Evolutionary conservation across 2,888 invertebrate genomes (phyloP), one percentile per base, ranked within the genome.

Genomic region (Xanthia icteritia): DNA sequence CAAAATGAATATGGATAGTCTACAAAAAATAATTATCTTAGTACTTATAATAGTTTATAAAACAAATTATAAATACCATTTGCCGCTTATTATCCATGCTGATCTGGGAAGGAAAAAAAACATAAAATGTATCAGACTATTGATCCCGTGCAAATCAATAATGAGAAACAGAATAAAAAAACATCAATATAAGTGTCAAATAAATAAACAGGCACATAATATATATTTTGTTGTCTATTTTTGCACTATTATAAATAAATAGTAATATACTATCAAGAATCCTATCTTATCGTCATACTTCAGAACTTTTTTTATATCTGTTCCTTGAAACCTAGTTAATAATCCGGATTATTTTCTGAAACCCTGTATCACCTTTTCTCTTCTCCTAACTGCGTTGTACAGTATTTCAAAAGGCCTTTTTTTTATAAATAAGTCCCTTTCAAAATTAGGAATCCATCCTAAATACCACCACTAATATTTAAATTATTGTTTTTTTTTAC

Each of bases 61-160:
- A 88, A 88, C 88, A 87, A 88, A 88, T 88, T 88, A 88, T 88
- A 88, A 88, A 88, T 88, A 88, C 88, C 88, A 88, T 88, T 88
- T 85, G 89, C 88, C 88, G 88, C 88, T 88, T 88, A 88, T 84
- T 88, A 88, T 88, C 88, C 88, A 88, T 88, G 89, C 84, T 87
- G 89, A 88, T 88, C 88, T 88, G 88, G 80, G 88, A 86, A 88
- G 87, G 81, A 88, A 88, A 88, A 87, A 88, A 88, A 88, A 88
- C 89, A 88, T 88, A 86, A 68, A 87, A 85, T 88, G 88, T 87
- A 87, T 88, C 88, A 88, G 87, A 78, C 75, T 73, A 65, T 80
- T 67, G 82, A 39, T 79, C 76, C 77, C 61, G 78, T 60, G 73
- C 54, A 76, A 82, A 69, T 74, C 73, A 79, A 66, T 58, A 39